Conservation (phyloP, 1,140 invertebrate genomes). For the Drosophila kohkoa region DNA sequence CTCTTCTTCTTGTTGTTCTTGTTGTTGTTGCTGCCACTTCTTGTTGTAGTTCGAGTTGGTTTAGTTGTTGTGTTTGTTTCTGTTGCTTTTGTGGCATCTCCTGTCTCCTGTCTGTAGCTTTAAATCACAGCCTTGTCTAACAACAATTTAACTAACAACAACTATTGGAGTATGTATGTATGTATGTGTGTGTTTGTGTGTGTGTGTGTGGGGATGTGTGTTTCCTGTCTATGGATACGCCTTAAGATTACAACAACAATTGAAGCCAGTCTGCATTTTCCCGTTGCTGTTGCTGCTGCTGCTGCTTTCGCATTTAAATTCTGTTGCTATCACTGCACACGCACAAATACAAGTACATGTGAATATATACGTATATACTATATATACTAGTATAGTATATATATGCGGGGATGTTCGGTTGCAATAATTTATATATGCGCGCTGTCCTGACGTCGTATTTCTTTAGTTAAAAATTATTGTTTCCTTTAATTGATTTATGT, state of each 20-base stretch:
- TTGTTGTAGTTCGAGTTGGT: conserved; percentile 27
- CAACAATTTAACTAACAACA: conserved; percentile 35
- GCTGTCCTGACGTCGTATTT: conserved; percentile 13
- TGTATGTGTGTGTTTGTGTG: background rate
- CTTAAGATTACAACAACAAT: conserved; percentile 27
- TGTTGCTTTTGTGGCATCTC: conserved; percentile 13
- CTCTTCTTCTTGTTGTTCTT: conserved; percentile 2
- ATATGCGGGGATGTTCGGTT: background rate
- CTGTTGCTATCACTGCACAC: conserved; percentile 66
- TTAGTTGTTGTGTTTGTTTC: conserved; percentile 25
- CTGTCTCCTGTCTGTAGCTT: background rate
- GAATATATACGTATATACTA: conserved; percentile 2
- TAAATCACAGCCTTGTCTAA: conserved; percentile 34
- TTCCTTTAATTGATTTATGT: conserved; percentile 77
- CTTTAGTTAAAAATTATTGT: conserved; percentile 71
- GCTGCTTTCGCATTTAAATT: conserved; percentile 60
- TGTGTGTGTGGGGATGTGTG: background rate
- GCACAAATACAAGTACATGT: background rate
- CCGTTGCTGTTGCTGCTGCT: conserved; percentile 10
- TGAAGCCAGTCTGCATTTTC: conserved; percentile 21
- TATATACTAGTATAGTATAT: no score
- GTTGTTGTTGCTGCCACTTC: conserved; percentile 17
- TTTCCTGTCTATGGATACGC: conserved; percentile 11
- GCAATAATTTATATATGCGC: conserved; percentile 52
- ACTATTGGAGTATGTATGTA: conserved; percentile 1